Evolutionary conservation across 2,113 vertebrate species (phyloP).

Genomic region (Carassius carassius): DNA sequence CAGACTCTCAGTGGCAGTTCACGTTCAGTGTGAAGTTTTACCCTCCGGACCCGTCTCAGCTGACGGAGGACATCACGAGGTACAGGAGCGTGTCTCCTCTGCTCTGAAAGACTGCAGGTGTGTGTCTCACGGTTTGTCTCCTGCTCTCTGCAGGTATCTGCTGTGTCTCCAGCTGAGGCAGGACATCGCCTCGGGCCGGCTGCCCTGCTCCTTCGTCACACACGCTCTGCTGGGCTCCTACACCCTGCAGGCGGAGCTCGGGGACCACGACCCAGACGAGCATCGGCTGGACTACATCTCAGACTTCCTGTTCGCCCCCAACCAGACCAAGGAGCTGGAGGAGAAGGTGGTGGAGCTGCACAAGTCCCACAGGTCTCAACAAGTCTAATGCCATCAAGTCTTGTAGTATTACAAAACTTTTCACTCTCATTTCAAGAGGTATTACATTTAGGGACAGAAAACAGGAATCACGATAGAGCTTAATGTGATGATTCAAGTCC

Average conservation of each 20-base stretch:
- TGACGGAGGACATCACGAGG: constrained; percentile 97
- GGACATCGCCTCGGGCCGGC: constrained; percentile 81
- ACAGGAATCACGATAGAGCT: no score
- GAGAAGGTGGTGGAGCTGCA: constrained; percentile 94
- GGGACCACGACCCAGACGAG: constrained; percentile 88
- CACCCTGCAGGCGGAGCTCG: constrained; percentile 87
- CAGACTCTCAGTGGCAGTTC: constrained; percentile 93
- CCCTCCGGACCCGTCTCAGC: constrained; percentile 92
- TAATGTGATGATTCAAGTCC: no score
- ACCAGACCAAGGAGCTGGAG: constrained; percentile 94
- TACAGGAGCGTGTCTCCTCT: constrained; percentile 59
- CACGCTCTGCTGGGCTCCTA: constrained; percentile 85
- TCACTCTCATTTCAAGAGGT: no score
- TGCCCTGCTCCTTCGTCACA: constrained; percentile 87
- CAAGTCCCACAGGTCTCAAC: constrained; percentile 87
- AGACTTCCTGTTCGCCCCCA: constrained; percentile 88
- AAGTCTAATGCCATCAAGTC: no score
- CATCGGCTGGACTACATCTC: constrained; percentile 80
- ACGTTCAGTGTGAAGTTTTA: constrained; percentile 97
- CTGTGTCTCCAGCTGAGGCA: constrained; percentile 87
- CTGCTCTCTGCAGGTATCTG: constrained; percentile 77
- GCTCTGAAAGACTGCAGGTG: no score
- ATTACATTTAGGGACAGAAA: no score
- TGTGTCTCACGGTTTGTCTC: constrained; percentile 28
- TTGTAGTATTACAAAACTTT: no score